Percentiles rank a stretch among this genome's conserved stretches.
Evolutionary conservation across 2,113 vertebrate genomes (phyloP).

Genomic region (Silurus asotus): DNA sequence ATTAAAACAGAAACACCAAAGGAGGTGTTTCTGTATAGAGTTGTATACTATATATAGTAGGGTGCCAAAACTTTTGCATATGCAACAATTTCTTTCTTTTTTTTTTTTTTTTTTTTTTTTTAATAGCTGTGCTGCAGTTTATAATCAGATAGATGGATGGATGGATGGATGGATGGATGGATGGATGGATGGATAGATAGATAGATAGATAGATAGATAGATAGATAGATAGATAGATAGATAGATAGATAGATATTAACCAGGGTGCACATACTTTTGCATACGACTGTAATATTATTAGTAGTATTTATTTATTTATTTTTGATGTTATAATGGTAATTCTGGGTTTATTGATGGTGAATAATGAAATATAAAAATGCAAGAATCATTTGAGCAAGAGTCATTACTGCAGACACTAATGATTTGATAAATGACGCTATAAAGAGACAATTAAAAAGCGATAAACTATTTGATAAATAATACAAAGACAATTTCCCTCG

Average conservation of each 20-base stretch:
- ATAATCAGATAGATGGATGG: too few relatives aligned
- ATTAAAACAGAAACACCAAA: too few relatives aligned
- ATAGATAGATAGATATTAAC: too few relatives aligned
- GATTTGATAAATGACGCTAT: conserved; percentile 35
- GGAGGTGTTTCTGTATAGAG: too few relatives aligned
- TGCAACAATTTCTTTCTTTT: background rate
- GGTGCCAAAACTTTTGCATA: background rate
- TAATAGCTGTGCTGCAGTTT: background rate
- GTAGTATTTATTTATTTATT: background rate
- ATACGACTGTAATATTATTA: background rate
- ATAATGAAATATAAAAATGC: background rate
- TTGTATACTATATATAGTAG: background rate
- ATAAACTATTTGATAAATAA: conserved; percentile 33
- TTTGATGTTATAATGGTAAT: background rate
- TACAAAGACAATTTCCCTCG: background rate
- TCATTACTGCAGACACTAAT: conserved; percentile 14
- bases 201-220: too few relatives aligned
- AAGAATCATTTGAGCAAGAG: background rate
- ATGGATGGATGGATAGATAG: too few relatives aligned
- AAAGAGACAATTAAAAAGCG: conserved; percentile 41
- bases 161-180: too few relatives aligned
- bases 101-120: background rate
- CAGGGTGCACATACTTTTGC: background rate
- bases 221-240: too few relatives aligned
- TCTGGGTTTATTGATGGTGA: background rate